Base-by-base conservation (phyloP, 1,140 invertebrate genomes). In the Homarus americanus region DNA sequence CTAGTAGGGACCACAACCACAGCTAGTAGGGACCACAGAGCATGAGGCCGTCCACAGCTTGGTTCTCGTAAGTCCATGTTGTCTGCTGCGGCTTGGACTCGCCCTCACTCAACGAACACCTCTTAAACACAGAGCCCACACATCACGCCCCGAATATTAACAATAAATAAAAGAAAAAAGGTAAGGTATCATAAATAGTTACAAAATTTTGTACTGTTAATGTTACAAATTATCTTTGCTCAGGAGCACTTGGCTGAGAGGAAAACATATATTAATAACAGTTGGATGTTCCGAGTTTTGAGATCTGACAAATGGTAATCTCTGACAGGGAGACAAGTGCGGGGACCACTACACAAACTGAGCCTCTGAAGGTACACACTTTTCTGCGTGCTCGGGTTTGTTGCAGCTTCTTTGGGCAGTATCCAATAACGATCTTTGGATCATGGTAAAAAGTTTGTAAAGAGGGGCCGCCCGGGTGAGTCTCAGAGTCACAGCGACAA, bases 201-300 rank as follows among this genome's bases (percentile, higher is more conserved):
- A 83, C 53, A 83, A 83, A 83, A 83, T 83, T 83, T 83, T 83
- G 82, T 83, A 83, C 82, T 83, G 58, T 83, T 36, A 69, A 83
- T 49, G 40, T 79, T 79, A 49, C 40, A 79, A 36, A 79, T 79
- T 49, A 79, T 24, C n/a, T 49, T 79, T 79, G 76, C 76, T 79
- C 76, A 41, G 40, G 76, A 79, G 76, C 76, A 79, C 76, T 69
- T 63, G 36, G 36, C 38, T 83, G 32, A n/a, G 63, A 53, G 28
- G 28, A n/a, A 36, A 40, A 83, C 34, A 82, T 34, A 80, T 28
- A 80, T 49, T 49, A 44, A 80, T 24, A 24, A 82, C n/a, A 66
- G 82, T 17, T 40, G 63, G n/a, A 40, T 83, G 58, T 83, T 83
- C 82, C 69, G 80, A 82, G 36, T 58, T 83, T 58, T 83, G 82